Percentiles rank a stretch among this genome's conserved stretches.
Evolutionary conservation across 30 jellyfish, hydroid and myxozoan genomes (phyloP).

Genomic region (Chironex yamaguchii): DNA sequence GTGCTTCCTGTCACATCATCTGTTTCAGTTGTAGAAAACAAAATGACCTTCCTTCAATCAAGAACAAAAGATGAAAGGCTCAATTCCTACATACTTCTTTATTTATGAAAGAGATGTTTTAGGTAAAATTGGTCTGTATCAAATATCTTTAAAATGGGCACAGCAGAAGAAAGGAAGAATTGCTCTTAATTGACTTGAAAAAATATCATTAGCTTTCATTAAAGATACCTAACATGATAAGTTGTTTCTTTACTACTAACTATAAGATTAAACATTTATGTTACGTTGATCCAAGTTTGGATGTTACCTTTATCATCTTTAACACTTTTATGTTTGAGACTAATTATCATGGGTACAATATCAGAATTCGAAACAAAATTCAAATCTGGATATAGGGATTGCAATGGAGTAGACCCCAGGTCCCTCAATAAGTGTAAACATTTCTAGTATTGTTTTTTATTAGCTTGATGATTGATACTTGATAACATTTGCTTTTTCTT

Average conservation of each 20-base stretch:
- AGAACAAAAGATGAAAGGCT: not conserved
- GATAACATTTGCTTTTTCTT: no score
- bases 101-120: not conserved
- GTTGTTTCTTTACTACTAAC: not conserved
- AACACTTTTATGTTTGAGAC: not conserved
- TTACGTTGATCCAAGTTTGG: not conserved
- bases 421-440: no score
- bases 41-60: no score
- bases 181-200: conserved; percentile 14
- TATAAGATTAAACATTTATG: not conserved
- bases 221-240: not conserved
- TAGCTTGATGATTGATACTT: no score
- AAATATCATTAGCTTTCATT: no score
- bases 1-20: no score
- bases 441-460: no score
- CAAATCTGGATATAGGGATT: no score
- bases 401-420: no score
- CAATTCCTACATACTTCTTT: not conserved
- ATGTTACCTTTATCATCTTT: not conserved
- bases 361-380: no score
- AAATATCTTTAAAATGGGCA: conserved; percentile 21
- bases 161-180: conserved; percentile 11
- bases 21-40: no score
- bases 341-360: no score
- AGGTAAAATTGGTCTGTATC: conserved; percentile 16